Percentiles rank a stretch among this genome's conserved stretches.
These are phyloP conservation scores for Hirtodrosophila confusa DNA, from an alignment of 2,888 invertebrate species.

Conservation along the genomic window DNA sequence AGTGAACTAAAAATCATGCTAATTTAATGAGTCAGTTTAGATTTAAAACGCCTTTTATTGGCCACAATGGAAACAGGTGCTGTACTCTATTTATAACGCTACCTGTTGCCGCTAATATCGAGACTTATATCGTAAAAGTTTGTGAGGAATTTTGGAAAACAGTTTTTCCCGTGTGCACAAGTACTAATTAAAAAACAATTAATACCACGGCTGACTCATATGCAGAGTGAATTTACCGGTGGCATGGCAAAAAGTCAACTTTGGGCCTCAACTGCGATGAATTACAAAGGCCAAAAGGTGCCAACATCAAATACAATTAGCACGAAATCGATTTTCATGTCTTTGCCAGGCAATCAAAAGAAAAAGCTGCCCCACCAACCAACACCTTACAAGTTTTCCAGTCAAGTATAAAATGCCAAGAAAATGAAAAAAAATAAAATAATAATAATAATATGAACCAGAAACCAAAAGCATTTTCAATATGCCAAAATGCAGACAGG, in stretches of 20 bases:
- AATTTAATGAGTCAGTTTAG: conserved; percentile 14
- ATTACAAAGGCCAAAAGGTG: conserved; percentile 39
- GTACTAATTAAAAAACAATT: conserved; percentile 68
- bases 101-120: conserved; percentile 5
- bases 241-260: conserved; percentile 23
- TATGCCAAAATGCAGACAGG: conserved; percentile 43
- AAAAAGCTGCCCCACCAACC: conserved; percentile 28
- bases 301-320: conserved; percentile 61
- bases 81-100: conserved; percentile 6
- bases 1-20: neutral
- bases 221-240: conserved; percentile 18
- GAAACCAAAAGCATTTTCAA: conserved; percentile 51
- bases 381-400: conserved; percentile 36
- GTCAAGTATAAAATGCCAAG: conserved; percentile 26
- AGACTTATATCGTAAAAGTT: conserved; percentile 7
- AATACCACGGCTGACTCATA: conserved; percentile 27
- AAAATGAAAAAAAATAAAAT: neutral
- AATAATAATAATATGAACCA: conserved; percentile 3
- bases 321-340: conserved; percentile 70
- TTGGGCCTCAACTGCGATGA: conserved; percentile 9
- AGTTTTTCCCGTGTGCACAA: conserved; percentile 13
- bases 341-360: conserved; percentile 54
- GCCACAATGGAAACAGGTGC: conserved; percentile 2
- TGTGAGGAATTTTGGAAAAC: conserved; percentile 1
- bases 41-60: neutral